Evolutionary conservation across 2,797 vertebrate species (phyloP).

Genomic region (Rhabdomys pumilio): DNA sequence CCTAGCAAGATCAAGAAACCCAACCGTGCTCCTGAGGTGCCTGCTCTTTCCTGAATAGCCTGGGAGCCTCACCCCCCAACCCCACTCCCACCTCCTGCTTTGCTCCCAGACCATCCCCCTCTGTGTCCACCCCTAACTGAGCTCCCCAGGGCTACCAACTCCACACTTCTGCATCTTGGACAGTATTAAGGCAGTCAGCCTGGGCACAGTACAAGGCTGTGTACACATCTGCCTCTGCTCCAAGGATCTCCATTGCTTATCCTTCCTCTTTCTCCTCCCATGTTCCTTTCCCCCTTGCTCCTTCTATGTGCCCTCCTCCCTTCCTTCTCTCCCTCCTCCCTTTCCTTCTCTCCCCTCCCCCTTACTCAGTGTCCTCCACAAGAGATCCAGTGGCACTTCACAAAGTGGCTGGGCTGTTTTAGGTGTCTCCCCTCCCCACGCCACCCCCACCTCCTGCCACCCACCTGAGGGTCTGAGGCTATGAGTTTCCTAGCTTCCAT

Average conservation of each 20-base stretch:
- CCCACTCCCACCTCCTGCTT: rapidly evolving
- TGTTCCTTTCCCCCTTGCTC: too few species aligned
- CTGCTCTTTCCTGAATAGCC: background rate
- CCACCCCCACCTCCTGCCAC: too few species aligned
- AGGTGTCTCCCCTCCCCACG: background rate
- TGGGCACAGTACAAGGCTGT: background rate
- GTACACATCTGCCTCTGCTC: background rate
- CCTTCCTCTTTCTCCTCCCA: too few species aligned
- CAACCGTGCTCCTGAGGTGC: background rate
- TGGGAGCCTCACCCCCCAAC: background rate
- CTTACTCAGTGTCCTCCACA: background rate
- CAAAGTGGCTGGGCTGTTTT: background rate
- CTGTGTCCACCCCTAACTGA: background rate
- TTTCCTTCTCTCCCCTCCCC: too few species aligned
- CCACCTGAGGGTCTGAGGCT: background rate
- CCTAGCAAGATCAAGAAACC: background rate
- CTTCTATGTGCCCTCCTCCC: background rate
- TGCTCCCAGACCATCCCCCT: background rate
- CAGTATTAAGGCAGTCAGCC: background rate
- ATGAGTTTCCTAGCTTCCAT: background rate
- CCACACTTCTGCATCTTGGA: background rate
- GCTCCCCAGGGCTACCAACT: background rate
- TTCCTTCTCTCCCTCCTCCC: too few species aligned
- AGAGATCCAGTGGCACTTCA: background rate
- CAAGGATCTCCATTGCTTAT: background rate